Percentiles rank a stretch among this genome's conserved stretches.
Conservation (phyloP, 2,797 vertebrate genomes). For the Thaleichthys pacificus region DNA sequence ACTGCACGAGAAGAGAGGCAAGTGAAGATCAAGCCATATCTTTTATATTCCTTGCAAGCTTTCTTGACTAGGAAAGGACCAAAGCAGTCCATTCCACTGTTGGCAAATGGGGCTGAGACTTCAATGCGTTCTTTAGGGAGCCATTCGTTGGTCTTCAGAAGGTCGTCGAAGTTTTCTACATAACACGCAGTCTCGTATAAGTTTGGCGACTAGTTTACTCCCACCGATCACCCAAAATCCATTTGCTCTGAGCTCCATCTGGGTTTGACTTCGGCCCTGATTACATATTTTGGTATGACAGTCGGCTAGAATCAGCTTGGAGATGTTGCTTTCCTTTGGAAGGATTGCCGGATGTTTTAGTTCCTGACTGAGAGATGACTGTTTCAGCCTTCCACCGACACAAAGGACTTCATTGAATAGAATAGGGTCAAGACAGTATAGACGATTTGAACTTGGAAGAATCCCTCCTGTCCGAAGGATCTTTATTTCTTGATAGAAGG, state of each 20-base stretch:
- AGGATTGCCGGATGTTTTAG: constrained; percentile 29
- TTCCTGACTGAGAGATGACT: constrained; percentile 18
- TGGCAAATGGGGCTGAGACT: constrained; percentile 20
- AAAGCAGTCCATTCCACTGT: constrained; percentile 5
- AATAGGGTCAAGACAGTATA: constrained; percentile 8
- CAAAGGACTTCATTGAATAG: constrained; percentile 12
- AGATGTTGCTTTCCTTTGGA: constrained; percentile 30
- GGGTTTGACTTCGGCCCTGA: constrained; percentile 33
- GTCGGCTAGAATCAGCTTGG: constrained; percentile 27
- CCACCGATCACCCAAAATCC: constrained; percentile 38
- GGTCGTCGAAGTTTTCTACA: constrained; percentile 24
- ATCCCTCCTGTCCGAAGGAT: neutral
- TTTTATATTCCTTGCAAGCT: neutral
- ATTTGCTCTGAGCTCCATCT: constrained; percentile 37
- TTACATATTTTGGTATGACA: constrained; percentile 22
- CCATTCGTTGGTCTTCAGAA: constrained; percentile 26
- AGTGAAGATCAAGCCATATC: constrained; percentile 18
- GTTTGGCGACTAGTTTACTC: constrained; percentile 29
- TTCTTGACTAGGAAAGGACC: too few relatives aligned
- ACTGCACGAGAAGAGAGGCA: constrained; percentile 13
- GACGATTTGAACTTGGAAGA: constrained; percentile 22
- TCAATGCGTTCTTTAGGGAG: constrained; percentile 19
- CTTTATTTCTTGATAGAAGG: constrained; percentile 21
- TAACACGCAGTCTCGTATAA: constrained; percentile 25
- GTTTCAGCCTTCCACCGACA: constrained; percentile 29